Percentiles rank a stretch among this genome's conserved stretches.
Conservation (phyloP, 2,888 invertebrate species). For the Aelia acuminata region DNA sequence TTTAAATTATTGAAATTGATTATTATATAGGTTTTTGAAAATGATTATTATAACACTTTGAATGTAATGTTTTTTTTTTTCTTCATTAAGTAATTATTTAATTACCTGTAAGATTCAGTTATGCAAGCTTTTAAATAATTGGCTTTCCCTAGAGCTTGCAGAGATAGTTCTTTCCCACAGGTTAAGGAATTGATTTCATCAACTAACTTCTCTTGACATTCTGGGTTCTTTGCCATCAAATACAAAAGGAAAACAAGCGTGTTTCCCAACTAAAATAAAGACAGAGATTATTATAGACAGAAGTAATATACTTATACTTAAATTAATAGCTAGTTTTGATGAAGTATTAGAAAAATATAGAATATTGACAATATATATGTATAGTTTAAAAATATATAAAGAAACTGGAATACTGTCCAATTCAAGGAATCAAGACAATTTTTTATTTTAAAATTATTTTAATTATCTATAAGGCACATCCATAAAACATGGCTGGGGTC, state of each 20-base stretch:
- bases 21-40: background rate
- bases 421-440: no score
- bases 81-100: conserved; percentile 41
- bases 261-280: conserved; percentile 78
- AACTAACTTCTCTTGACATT: conserved; percentile 78
- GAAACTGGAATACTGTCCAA: no score
- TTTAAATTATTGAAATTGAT: background rate
- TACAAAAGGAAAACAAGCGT: conserved; percentile 84
- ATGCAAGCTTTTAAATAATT: conserved; percentile 85
- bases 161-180: conserved; percentile 73
- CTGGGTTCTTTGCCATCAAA: conserved; percentile 78
- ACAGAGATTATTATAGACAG: background rate
- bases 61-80: conserved; percentile 17
- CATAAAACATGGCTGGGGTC: no score
- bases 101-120: conserved; percentile 79
- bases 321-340: no score
- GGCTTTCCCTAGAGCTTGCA: conserved; percentile 76
- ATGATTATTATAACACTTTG: conserved; percentile 17
- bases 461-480: no score
- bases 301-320: no score
- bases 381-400: no score
- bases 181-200: conserved; percentile 76
- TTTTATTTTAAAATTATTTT: no score
- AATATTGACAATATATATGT: no score
- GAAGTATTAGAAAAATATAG: no score